Base-by-base conservation (phyloP, 1,140 invertebrate species). In the Formica selysi region DNA sequence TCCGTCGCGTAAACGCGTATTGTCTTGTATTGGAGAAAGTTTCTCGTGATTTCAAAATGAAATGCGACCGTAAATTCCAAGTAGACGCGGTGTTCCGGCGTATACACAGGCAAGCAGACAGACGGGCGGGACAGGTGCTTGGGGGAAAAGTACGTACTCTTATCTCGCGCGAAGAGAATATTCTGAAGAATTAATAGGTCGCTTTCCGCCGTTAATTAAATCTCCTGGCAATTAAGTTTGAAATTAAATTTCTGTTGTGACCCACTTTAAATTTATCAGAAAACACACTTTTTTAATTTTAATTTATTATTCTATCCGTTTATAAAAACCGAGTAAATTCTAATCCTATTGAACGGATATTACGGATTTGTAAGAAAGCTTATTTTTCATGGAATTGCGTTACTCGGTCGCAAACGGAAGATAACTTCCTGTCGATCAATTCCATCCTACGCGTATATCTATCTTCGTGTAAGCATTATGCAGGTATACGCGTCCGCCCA, bases 391-490 rank as follows among this genome's bases (percentile, higher is more conserved):
- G 19, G 48, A 59, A 19, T 81, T 44, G 67, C 67, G 11, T 61
- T 81, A 61, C 26, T 73, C 79, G 65, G 16, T 71, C 19, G 62
- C 38, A 26, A 73, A 81, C 68, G 88, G 88, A 81, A 84, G 70
- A 89, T 88, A 59, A 81, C 83, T 89, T 88, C 70, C 83, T 88
- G 88, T 70, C 81, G 51, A 79, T 85, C 87, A 84, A 16, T 65
- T 79, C 51, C 59, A 64, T 88, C 76, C 87, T 80, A 70, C 83
- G 76, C 67, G 51, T 79, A 26, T 22, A 13, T 22, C 71, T 84
- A 78, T 78, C 73, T 65, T 54, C 48, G 41, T 78, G 32, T 44
- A 36, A 51, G 41, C 44, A 29, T 79, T 68, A 79, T 44, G 44
- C 76, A 79, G 76, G 76, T 79, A 79, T 13, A 67, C 13, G 11